These are phyloP conservation scores for Drosophila sordidula DNA, from an alignment of 2,888 invertebrate genomes.

Conservation along the genomic window DNA sequence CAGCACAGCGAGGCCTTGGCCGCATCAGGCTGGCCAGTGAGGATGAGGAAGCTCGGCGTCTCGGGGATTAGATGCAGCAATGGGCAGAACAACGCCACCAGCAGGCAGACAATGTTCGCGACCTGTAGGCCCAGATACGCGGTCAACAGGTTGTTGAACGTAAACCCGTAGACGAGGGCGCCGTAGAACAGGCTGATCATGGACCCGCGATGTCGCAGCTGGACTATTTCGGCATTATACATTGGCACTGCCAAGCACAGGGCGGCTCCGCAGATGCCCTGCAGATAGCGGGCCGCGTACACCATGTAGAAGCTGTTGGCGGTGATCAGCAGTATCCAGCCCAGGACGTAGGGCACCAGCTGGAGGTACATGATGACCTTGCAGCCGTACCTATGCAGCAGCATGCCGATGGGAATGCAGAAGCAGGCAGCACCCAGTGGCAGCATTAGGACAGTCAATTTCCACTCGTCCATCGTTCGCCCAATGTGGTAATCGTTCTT, in stretches of 20 bases:
- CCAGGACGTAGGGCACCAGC: constrained; percentile 27
- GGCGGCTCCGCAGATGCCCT: constrained; percentile 48
- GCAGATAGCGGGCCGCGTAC: constrained; percentile 33
- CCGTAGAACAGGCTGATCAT: constrained; percentile 30
- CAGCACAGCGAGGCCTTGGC: constrained; percentile 11
- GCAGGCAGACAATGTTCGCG: constrained; percentile 1
- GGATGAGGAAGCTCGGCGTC: constrained; percentile 26
- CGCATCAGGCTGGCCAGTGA: neutral
- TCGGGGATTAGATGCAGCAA: constrained; percentile 30
- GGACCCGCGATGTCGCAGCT: constrained; percentile 22
- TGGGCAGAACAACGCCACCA: neutral
- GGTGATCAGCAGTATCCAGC: constrained; percentile 19
- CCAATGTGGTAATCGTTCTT: neutral
- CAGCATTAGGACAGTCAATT: constrained; percentile 6
- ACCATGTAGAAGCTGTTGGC: constrained; percentile 28
- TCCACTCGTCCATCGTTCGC: constrained; percentile 4
- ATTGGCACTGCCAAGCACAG: constrained; percentile 41
- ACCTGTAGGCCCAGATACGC: neutral
- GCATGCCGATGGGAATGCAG: constrained; percentile 39
- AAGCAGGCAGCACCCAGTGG: constrained; percentile 29
- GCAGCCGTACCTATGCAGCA: constrained; percentile 31
- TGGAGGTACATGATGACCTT: constrained; percentile 30
- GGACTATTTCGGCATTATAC: constrained; percentile 44
- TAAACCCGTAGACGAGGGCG: constrained; percentile 24
- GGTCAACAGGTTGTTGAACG: constrained; percentile 13